Evolutionary conservation across 2,113 vertebrate species (phyloP), one percentile per base, ranked within the genome.

Genomic region (Microtus pennsylvanicus): DNA sequence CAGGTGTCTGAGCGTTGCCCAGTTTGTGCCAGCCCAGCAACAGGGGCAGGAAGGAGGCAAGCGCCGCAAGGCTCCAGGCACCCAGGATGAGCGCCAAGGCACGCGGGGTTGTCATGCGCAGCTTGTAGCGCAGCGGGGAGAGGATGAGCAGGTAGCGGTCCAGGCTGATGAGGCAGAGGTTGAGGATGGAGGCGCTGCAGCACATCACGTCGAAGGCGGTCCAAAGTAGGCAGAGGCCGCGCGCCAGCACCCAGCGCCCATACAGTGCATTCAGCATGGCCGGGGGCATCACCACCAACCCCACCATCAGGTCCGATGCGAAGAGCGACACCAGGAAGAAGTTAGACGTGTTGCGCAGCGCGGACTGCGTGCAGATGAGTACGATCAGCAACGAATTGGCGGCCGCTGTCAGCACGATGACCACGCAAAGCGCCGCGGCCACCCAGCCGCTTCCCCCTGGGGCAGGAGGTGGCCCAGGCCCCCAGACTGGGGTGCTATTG

Each of bases 131-230:
- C 91, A 99, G 98, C 0, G 99, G 99, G 2, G 99, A 99, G 87
- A 99, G 99, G 98, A 99, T 99, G 97, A 99, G 99, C 97, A 99
- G 98, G 98, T 99, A 99, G 4, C 99, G 99, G 98, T 99, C 99
- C 98, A 99, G 97, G 98, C 99, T 99, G 98, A 99, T 99, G 97
- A 99, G 98, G 63, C 99, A 99, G 78, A 99, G 98, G 99, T 99
- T 99, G 94, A 99, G 99, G 97, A 99, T 99, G 98, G 99, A 99
- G 13, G 99, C 99, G 5, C 99, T 99, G 98, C 99, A 99, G 98
- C 99, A 99, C 99, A 99, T 99, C 95, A 99, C 99, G 0, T 99
- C 99, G 1, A 99, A 99, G 98, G 99, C 99, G 85, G 99, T 99
- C 99, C 99, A 99, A 93, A 99, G 98, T 0, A 99, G 99, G 97